Evolutionary conservation across 2,797 vertebrate genomes (phyloP).

Genomic region (Phalloptychus januarius): DNA sequence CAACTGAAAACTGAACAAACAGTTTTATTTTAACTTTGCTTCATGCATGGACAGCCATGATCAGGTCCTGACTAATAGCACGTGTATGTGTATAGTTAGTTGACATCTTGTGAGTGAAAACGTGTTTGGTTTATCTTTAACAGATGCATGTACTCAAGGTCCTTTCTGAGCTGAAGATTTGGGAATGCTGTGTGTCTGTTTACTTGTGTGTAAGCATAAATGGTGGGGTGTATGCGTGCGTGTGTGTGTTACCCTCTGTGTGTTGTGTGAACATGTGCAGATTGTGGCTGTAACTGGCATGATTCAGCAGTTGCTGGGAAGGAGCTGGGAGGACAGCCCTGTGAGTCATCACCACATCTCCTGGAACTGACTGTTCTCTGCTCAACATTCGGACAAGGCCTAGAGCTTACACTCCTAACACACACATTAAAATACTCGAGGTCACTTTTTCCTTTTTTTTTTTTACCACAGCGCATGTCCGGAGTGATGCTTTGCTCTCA

Average conservation of each 20-base stretch:
- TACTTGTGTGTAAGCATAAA: conserved; percentile 13
- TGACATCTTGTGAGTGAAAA: conserved; percentile 25
- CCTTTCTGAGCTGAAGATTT: conserved; percentile 23
- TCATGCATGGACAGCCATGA: conserved; percentile 21
- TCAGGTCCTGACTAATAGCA: conserved; percentile 12
- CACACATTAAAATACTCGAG: conserved; percentile 19
- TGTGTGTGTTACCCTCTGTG: conserved; percentile 29
- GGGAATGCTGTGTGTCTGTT: conserved; percentile 14
- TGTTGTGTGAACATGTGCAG: conserved; percentile 35
- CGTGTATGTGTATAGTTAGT: neutral
- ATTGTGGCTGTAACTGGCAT: conserved; percentile 76
- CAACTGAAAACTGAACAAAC: conserved; percentile 25
- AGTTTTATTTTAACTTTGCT: conserved; percentile 28
- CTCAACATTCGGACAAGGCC: conserved; percentile 68
- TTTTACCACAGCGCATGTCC: conserved; percentile 21
- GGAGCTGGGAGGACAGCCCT: conserved; percentile 79
- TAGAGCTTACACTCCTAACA: conserved; percentile 56
- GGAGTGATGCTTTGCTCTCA: conserved; percentile 44
- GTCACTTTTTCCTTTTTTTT: neutral
- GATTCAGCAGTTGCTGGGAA: conserved; percentile 83
- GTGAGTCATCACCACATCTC: conserved; percentile 83
- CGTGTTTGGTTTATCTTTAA: conserved; percentile 31
- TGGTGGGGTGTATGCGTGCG: conserved; percentile 5
- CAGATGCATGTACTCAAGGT: conserved; percentile 27
- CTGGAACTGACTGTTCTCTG: conserved; percentile 78